Evolutionary conservation across 2,113 vertebrate species (phyloP).

Genomic region (Oreochromis spilurus): DNA sequence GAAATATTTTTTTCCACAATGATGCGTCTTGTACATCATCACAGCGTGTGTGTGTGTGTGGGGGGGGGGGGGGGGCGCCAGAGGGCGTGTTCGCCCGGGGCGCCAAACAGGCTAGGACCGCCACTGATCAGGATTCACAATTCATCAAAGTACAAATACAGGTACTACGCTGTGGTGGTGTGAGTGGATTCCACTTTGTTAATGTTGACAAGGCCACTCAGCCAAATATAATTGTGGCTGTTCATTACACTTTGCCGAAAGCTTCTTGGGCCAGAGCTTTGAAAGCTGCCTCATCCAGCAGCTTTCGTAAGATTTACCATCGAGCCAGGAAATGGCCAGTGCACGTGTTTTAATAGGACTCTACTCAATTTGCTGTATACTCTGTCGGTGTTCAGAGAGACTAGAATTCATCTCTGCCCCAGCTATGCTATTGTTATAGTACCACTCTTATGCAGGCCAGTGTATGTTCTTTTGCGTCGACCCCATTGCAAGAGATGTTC

Average conservation of each 20-base stretch:
- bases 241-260: not conserved
- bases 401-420: accelerated
- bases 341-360: not conserved
- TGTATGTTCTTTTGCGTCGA: not conserved
- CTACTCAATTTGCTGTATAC: not conserved
- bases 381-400: not conserved
- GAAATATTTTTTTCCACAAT: too few species aligned
- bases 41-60: too few species aligned
- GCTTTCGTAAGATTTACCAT: not conserved
- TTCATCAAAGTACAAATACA: not conserved
- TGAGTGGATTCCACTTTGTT: not conserved
- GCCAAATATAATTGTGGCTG: not conserved
- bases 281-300: not conserved
- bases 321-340: not conserved
- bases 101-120: too few species aligned
- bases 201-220: not conserved
- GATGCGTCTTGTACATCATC: too few species aligned
- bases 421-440: not conserved
- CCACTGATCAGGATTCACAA: too few species aligned
- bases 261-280: not conserved
- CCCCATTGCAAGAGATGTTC: not conserved
- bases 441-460: not conserved
- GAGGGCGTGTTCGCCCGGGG: too few species aligned
- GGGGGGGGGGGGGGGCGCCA: too few species aligned
- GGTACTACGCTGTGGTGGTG: not conserved